Evolutionary conservation across 2,113 vertebrate genomes (phyloP), one percentile per base, ranked within the genome.

Genomic region (Mirounga angustirostris): DNA sequence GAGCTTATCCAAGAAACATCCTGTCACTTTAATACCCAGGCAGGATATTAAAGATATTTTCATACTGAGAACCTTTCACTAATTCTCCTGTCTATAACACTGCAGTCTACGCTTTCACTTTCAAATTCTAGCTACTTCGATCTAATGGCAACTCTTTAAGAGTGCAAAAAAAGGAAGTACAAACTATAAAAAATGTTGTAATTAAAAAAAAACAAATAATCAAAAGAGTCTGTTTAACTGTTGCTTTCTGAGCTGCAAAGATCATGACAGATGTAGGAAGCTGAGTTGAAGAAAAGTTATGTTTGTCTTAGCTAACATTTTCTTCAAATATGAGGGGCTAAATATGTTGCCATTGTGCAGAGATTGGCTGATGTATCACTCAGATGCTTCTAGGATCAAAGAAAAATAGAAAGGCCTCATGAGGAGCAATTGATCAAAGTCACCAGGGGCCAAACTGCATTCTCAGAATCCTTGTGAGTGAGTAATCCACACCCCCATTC

Each of bases 31-130:
- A 24, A 71, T 74, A 83, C 56, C 16, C 28, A 22, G 82, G 74
- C 78, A 81, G 96, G 96, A 97, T 96, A 97, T 89, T 97, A 97
- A 95, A 97, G 65, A 74, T 15, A 86, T 52, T 95, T 83, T 78
- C 92, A 52, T 86, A 74, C 2, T 61, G 78, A 81, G 90, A 91
- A 30, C 46, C 40, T 96, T 63, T 63, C 76, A 28, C 83, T 89
- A 81, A 78, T 82, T 46, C 56, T 76, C 81, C 2, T 59, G 33
- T 71, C 65, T 76, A 28, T 36, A 19, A 95, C 26, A 52, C 13
- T 28, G 21, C 28, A 16, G 18, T 36, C 69, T 40, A 54, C 5
- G 8, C 52, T 71, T 95, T n/a, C 54, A 65, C 80, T 92, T 91
- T 86, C 78, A 40, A 86, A 24, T 87, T 58, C 61, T 54, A 63